A percentile compares a stretch with the other conserved stretches of the same genome.
phyloP scores from a whole-genome alignment of 2,113 vertebrate genomes.

The Chionodraco myersi region DNA sequence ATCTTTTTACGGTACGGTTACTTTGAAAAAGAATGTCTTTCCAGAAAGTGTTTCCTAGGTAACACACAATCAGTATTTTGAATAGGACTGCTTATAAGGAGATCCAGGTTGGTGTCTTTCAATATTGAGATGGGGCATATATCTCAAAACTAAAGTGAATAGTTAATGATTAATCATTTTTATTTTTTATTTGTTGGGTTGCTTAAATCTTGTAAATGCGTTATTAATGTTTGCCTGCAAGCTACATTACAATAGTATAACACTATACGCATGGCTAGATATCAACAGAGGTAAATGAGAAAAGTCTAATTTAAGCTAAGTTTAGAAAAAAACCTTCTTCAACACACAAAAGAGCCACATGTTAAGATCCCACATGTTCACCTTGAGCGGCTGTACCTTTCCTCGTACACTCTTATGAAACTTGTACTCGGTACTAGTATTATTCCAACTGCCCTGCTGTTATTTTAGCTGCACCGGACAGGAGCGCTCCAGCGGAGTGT shows the following conservation, averaged over 20 bases:
- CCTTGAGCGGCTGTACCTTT: slow-evolving; percentile 43
- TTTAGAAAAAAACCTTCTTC: not conserved
- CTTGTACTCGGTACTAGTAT: slow-evolving; percentile 45
- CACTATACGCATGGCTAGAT: no score
- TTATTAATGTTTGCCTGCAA: not conserved
- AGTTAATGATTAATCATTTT: not conserved
- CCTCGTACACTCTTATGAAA: slow-evolving; percentile 56
- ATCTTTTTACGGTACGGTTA: not conserved
- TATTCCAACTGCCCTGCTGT: slow-evolving; percentile 70
- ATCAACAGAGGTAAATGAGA: not conserved
- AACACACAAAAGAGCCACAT: slow-evolving; percentile 39
- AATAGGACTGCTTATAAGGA: not conserved
- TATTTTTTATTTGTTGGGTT: not conserved
- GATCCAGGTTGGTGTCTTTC: not conserved
- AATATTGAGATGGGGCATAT: not conserved
- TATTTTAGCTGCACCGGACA: slow-evolving; percentile 65
- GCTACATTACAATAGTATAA: not conserved
- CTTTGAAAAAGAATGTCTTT: not conserved
- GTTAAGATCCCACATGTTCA: slow-evolving; percentile 50
- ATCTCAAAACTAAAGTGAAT: not conserved
- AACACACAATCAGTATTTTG: not conserved
- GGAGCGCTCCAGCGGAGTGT: slow-evolving; percentile 55
- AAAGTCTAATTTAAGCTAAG: no score
- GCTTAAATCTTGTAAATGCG: slow-evolving; percentile 3
- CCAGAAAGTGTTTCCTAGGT: not conserved